Conservation (phyloP, 2,113 vertebrate genomes). For the Aspiorhynchus laticeps region DNA sequence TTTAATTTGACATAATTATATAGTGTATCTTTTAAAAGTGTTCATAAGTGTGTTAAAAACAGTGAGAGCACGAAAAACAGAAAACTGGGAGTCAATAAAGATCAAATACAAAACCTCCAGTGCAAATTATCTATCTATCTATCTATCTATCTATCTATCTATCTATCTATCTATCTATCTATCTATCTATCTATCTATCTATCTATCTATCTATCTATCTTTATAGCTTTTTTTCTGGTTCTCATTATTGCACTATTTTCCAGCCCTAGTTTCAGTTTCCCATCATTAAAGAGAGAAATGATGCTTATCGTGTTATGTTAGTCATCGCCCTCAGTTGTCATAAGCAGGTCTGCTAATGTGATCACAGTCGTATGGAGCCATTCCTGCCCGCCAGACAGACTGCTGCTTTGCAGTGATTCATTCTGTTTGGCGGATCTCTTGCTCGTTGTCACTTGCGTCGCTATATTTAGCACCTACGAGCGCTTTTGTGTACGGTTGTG, state of each 20-base stretch:
- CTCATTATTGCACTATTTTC: neutral
- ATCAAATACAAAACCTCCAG: neutral
- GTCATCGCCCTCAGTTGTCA: conserved; percentile 22
- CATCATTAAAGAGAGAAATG: conserved; percentile 21
- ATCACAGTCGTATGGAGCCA: conserved; percentile 31
- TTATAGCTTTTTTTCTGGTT: neutral
- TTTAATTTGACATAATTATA: too few species aligned
- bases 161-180: neutral
- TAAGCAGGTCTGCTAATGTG: conserved; percentile 34
- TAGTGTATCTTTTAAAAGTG: too few species aligned
- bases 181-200: too few species aligned
- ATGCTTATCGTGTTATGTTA: conserved; percentile 22
- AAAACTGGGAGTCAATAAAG: neutral
- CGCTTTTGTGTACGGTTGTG: conserved; percentile 38
- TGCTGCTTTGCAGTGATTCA: conserved; percentile 48
- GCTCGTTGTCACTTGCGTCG: conserved; percentile 43
- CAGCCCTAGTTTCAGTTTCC: conserved; percentile 14
- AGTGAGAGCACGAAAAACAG: neutral
- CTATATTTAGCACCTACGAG: conserved; percentile 50
- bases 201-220: too few species aligned
- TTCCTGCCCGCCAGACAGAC: conserved; percentile 35
- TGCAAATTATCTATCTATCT: neutral
- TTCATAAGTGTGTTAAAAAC: too few species aligned
- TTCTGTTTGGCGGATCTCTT: conserved; percentile 52
- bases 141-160: too few species aligned